phyloP scores from a whole-genome alignment of 23 tunicate genomes.

The Trididemnum miniatum region DNA sequence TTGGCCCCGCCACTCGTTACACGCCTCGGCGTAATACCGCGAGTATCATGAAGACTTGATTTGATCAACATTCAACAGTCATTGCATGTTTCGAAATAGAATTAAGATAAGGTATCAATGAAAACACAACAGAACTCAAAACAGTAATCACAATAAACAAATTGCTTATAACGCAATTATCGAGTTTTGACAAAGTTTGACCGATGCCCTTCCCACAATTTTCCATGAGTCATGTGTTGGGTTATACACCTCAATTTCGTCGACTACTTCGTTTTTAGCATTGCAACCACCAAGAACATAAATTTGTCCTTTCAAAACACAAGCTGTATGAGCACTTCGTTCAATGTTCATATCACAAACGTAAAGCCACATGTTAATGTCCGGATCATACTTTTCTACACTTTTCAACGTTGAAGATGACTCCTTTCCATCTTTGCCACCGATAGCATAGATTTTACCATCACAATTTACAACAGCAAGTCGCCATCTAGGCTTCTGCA shows the following conservation, averaged over 20 bases:
- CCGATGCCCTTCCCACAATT: background rate
- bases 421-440: background rate
- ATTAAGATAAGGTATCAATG: no score
- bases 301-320: constrained; percentile 13
- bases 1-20: no score
- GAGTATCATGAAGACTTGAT: no score
- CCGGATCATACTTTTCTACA: constrained; percentile 14
- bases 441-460: constrained; percentile 7
- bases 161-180: background rate
- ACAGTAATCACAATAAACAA: no score
- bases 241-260: background rate
- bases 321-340: background rate
- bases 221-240: background rate
- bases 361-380: background rate
- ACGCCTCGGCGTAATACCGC: no score
- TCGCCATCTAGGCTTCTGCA: background rate
- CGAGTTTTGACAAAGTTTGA: background rate
- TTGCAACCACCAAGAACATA: constrained; percentile 1
- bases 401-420: background rate
- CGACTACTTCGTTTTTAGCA: background rate
- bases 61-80: no score
- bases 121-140: no score
- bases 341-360: constrained; percentile 8
- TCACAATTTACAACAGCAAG: background rate
- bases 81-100: no score